Evolutionary conservation across 2,113 vertebrate species (phyloP).

Genomic region (Benthochromis sp.): DNA sequence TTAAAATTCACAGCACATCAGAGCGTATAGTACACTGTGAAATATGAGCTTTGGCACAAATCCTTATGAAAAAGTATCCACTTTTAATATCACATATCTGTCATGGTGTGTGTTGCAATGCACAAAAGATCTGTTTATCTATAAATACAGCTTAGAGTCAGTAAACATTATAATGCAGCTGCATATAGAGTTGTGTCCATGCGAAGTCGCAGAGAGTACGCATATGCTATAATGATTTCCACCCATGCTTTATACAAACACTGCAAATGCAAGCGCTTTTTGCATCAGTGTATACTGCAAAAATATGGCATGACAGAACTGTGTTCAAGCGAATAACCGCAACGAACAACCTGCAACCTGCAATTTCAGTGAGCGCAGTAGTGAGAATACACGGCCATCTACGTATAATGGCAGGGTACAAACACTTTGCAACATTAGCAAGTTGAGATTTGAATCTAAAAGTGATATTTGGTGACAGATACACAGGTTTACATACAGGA

Average conservation of each 20-base stretch:
- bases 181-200: neutral
- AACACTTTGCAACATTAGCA: neutral
- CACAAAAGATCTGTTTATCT: neutral
- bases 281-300: neutral
- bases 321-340: neutral
- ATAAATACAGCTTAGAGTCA: neutral
- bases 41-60: neutral
- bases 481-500: neutral
- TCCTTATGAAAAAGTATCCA: neutral
- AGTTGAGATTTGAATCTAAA: neutral
- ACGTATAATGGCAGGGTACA: neutral
- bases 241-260: neutral
- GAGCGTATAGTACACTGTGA: neutral
- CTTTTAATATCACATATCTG: neutral
- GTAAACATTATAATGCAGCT: neutral
- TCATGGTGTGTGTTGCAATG: neutral
- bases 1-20: neutral
- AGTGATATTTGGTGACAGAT: neutral
- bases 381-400: neutral
- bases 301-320: neutral
- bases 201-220: neutral
- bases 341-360: conserved; percentile 15
- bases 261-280: neutral
- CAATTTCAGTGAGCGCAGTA: conserved; percentile 8
- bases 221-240: neutral